A percentile compares a stretch with the other conserved stretches of the same genome.
Evolutionary conservation across 2,888 invertebrate species (phyloP).

Genomic region (Dolomedes plantarius): DNA sequence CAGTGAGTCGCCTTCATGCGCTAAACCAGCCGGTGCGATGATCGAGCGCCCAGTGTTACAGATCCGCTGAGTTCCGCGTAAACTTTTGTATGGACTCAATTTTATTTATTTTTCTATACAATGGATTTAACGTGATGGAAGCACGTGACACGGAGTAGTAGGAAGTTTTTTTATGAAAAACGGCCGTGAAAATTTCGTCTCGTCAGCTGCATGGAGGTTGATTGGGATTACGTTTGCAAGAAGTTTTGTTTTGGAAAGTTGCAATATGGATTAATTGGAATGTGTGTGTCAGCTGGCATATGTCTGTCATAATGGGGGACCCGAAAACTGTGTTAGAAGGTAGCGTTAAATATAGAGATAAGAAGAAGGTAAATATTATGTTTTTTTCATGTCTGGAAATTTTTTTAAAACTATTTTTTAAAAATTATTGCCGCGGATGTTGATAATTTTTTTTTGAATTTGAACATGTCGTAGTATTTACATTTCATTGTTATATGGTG

Average conservation of each 20-base stretch:
- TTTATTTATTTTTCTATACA: slow-evolving; percentile 1
- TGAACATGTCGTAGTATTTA: too few relatives aligned
- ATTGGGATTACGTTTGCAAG: not conserved
- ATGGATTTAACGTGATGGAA: slow-evolving; percentile 24
- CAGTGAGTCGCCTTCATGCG: slow-evolving; percentile 37
- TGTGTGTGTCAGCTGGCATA: slow-evolving; percentile 60
- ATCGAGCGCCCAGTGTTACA: not conserved
- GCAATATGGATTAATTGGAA: slow-evolving; percentile 45
- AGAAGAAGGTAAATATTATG: slow-evolving; percentile 88
- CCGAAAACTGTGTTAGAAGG: slow-evolving; percentile 91
- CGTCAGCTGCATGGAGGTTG: not conserved
- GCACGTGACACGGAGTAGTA: slow-evolving; percentile 1
- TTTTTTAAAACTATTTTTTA: too few relatives aligned
- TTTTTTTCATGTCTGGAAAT: too few relatives aligned
- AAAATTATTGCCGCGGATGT: too few relatives aligned
- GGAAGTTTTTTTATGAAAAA: not conserved
- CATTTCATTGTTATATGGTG: too few relatives aligned
- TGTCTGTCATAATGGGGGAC: slow-evolving; percentile 78
- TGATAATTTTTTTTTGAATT: too few relatives aligned
- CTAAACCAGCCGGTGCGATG: slow-evolving; percentile 22
- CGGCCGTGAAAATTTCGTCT: not conserved
- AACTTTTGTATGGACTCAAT: not conserved
- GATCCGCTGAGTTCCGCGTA: not conserved
- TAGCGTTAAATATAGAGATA: slow-evolving; percentile 91
- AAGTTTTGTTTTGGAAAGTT: slow-evolving; percentile 1